Conservation (phyloP, 2,113 vertebrate genomes). For the Silurus glanis region DNA sequence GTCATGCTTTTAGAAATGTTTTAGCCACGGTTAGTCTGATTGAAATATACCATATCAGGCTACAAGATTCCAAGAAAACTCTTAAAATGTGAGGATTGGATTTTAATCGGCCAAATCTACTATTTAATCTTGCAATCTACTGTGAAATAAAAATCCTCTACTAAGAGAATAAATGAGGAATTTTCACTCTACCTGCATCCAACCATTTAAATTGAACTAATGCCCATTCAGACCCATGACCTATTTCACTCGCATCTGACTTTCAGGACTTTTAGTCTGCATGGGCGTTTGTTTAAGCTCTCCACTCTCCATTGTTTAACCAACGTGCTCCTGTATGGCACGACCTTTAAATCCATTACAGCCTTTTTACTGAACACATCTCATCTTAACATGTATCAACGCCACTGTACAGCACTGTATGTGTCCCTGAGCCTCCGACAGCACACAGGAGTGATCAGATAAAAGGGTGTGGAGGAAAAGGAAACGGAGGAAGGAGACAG, state of each 20-base stretch:
- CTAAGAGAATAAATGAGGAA: background rate
- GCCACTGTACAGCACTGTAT: background rate
- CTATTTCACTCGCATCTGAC: background rate
- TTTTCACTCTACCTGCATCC: background rate
- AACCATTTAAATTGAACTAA: background rate
- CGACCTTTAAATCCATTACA: slow-evolving; percentile 37
- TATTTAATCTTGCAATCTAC: background rate
- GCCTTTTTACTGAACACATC: slow-evolving; percentile 9
- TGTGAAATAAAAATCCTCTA: background rate
- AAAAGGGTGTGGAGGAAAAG: background rate
- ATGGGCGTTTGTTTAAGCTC: background rate
- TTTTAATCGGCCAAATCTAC: background rate
- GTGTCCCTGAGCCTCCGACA: slow-evolving; percentile 15
- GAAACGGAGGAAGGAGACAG: background rate
- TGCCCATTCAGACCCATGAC: background rate
- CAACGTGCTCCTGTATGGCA: background rate
- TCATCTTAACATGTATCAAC: slow-evolving; percentile 28
- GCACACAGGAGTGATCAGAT: slow-evolving; percentile 5
- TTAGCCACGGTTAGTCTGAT: too few relatives aligned
- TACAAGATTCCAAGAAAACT: too few relatives aligned
- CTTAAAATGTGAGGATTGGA: background rate
- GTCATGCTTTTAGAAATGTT: background rate
- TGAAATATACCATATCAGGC: too few relatives aligned
- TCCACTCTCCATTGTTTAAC: slow-evolving; percentile 4
- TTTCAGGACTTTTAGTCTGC: background rate